Evolutionary conservation across 1,140 invertebrate species (phyloP).

Genomic region (Armadillidium nasatum): DNA sequence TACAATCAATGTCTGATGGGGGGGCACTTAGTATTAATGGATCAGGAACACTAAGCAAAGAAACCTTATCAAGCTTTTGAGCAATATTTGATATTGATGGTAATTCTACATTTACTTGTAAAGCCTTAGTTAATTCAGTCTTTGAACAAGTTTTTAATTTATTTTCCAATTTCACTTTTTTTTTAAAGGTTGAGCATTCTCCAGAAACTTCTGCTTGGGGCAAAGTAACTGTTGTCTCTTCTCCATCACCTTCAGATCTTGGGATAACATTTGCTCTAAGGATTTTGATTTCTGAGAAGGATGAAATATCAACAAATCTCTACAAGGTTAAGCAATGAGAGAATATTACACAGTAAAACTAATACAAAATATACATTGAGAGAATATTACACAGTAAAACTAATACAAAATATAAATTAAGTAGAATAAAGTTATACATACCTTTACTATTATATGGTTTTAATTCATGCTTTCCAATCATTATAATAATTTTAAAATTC

Average conservation of each 20-base stretch:
- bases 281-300: background rate
- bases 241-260: slow-evolving; percentile 2
- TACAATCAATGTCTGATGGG: slow-evolving; percentile 13
- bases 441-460: slow-evolving; percentile 4
- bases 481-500: background rate
- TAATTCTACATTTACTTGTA: background rate
- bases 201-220: background rate
- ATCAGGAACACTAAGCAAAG: slow-evolving; percentile 2
- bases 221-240: background rate
- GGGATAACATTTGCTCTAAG: background rate
- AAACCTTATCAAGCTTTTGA: background rate
- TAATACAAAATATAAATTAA: background rate
- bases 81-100: background rate
- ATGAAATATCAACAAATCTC: background rate
- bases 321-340: background rate
- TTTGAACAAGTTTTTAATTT: background rate
- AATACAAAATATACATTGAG: background rate
- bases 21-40: slow-evolving; percentile 18
- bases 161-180: background rate
- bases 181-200: no score
- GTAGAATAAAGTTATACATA: background rate
- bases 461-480: background rate
- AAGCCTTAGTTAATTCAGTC: background rate
- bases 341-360: background rate
- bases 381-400: background rate